These are phyloP conservation scores for Gastracanthus pulcherrimus DNA, from an alignment of 2,888 invertebrate species.

Conservation along the genomic window DNA sequence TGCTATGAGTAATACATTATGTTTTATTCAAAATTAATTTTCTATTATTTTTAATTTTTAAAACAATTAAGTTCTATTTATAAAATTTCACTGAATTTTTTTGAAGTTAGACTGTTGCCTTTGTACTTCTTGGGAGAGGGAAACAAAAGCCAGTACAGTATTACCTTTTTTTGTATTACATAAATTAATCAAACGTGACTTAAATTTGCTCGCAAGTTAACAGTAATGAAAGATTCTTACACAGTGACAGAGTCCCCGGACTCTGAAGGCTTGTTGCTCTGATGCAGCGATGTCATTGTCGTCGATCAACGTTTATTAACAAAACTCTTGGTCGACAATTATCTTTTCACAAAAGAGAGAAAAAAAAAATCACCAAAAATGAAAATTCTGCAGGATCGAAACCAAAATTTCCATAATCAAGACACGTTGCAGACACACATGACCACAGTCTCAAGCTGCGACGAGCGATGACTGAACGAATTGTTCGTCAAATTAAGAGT, in stretches of 20 bases:
- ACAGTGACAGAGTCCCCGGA: slow-evolving; percentile 48
- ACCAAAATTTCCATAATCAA: too few species aligned
- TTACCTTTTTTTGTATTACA: neutral
- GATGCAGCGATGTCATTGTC: slow-evolving; percentile 63
- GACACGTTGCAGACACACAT: too few species aligned
- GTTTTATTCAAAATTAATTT: neutral
- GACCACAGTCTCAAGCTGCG: too few species aligned
- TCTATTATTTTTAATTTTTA: too few species aligned
- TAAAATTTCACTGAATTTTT: neutral
- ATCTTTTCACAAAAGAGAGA: too few species aligned
- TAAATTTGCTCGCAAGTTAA: neutral
- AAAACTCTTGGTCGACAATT: too few species aligned
- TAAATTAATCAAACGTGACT: slow-evolving; percentile 6
- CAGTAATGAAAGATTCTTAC: slow-evolving; percentile 60
- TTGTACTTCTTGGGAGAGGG: neutral
- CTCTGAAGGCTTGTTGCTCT: slow-evolving; percentile 59
- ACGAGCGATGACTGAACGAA: too few species aligned
- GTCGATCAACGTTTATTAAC: too few species aligned
- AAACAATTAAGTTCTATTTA: too few species aligned
- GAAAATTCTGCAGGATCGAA: too few species aligned
- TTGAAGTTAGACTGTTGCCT: neutral
- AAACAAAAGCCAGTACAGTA: neutral
- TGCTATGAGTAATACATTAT: neutral
- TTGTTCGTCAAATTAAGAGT: too few species aligned
- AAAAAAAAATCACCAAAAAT: too few species aligned